phyloP scores from a whole-genome alignment of 1,140 invertebrate genomes.

The Drosophila lacertosa region DNA sequence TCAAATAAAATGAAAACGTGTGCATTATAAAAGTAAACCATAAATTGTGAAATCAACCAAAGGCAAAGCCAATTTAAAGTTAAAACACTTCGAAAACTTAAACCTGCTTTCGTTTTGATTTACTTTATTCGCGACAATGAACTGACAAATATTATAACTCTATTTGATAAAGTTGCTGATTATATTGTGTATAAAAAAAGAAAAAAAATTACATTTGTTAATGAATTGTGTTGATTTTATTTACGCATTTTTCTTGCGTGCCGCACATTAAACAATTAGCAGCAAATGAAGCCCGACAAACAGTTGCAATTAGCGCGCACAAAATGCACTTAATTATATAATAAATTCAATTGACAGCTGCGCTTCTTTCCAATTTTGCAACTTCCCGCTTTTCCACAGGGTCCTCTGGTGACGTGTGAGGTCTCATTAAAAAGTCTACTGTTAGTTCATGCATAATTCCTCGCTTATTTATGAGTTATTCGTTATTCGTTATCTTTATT shows the following conservation, averaged over 20 bases:
- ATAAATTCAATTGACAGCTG: slow-evolving; percentile 78
- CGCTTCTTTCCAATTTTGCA: slow-evolving; percentile 31
- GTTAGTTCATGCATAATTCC: slow-evolving; percentile 47
- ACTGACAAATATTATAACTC: not conserved
- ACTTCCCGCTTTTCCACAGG: not conserved
- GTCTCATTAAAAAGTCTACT: slow-evolving; percentile 26
- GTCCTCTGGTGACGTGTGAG: too few species aligned
- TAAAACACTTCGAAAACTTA: too few species aligned
- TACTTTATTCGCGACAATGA: too few species aligned
- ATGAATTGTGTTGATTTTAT: slow-evolving; percentile 15
- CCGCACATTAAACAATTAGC: slow-evolving; percentile 61
- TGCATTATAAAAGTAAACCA: slow-evolving; percentile 1
- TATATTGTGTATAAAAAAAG: not conserved
- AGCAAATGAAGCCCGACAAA: slow-evolving; percentile 54
- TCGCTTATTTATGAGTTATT: slow-evolving; percentile 62
- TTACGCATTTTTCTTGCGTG: slow-evolving; percentile 18
- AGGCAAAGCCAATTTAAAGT: not conserved
- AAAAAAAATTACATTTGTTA: not conserved
- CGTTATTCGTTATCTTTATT: slow-evolving; percentile 62
- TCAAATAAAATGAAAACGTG: slow-evolving; percentile 7
- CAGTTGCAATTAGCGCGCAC: slow-evolving; percentile 69
- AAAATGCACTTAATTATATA: slow-evolving; percentile 77
- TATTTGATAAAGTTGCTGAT: not conserved
- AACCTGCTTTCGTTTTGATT: too few species aligned
- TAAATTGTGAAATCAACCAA: slow-evolving; percentile 12